Evolutionary conservation across 2,797 vertebrate species (phyloP).

Genomic region (Eulemur rubriventer): DNA sequence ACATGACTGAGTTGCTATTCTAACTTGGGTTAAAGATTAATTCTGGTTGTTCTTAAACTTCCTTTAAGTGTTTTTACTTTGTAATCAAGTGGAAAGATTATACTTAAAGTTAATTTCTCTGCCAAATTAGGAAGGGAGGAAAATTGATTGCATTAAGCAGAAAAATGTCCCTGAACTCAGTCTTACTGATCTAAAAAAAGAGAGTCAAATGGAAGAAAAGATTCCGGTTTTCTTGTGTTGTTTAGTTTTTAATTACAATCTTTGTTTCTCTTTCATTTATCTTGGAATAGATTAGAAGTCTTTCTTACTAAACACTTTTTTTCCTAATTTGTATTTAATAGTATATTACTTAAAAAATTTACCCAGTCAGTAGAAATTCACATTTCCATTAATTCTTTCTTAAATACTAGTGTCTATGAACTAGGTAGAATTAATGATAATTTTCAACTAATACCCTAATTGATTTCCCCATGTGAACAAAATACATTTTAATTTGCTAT

Average conservation of each 20-base stretch:
- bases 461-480: not conserved
- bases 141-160: constrained; percentile 28
- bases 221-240: not conserved
- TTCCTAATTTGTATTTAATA: not conserved
- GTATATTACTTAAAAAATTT: not conserved
- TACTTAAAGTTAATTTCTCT: constrained; percentile 55
- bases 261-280: constrained; percentile 2
- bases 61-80: constrained; percentile 49
- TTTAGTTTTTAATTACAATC: not conserved
- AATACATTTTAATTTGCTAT: not conserved
- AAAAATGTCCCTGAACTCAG: not conserved
- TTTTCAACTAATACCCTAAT: not conserved
- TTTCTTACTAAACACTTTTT: not conserved
- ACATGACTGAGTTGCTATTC: constrained; percentile 22
- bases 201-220: not conserved
- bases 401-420: not conserved
- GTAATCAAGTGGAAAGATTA: constrained; percentile 52
- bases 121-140: constrained; percentile 42
- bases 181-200: not conserved
- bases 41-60: constrained; percentile 28
- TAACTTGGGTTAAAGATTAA: constrained; percentile 65
- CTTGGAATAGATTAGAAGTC: not conserved
- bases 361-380: not conserved
- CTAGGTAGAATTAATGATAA: not conserved
- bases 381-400: not conserved